Evolutionary conservation across 2,888 invertebrate genomes (phyloP), one percentile per base, ranked within the genome.

Genomic region (Orthosia gracilis): DNA sequence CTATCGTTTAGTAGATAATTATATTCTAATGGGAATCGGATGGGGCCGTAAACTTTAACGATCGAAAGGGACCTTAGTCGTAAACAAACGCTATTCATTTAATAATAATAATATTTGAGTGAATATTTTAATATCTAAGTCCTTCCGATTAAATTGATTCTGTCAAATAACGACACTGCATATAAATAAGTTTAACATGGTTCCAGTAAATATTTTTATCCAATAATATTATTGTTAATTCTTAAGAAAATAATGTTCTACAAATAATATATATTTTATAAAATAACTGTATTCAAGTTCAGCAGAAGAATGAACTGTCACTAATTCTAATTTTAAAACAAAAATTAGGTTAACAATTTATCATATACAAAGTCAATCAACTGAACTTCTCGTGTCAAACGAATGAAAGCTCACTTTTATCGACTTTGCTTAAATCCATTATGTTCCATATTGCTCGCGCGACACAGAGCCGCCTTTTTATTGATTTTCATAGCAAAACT

Each of bases 401-500:
- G 45, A 57, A 71, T 62, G 26, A 75, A 81, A 66, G 63, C 52
- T 68, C 47, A 40, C 21, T 49, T 55, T 21, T 58, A 74, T 78
- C 65, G 78, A 68, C 83, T 77, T 68, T 2, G 50, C 62, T 73
- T 64, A 49, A 47, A 61, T 52, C 61, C 5, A 23, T 63, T 50
- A 81, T 62, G 65, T 82, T 69, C 66, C 73, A 80, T 78, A 69
- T 67, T 61, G 65, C 52, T 69, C 58, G 57, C 62, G 68, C 82
- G 77, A 72, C 76, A 31, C 31, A 61, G 67, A 58, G 66, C 63
- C 83, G 76, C 85, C 78, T 73, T 74, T 66, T 77, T 88, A 88
- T 89, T 66, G 88, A 89, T 89, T 88, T 89, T 79, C 80, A 81
- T 80, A 78, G 82, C 76, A 73, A 62, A 77, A 78, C 69, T 71